These are phyloP conservation scores for Melipona bicolor DNA, from an alignment of 2,888 invertebrate species.

Conservation along the genomic window DNA sequence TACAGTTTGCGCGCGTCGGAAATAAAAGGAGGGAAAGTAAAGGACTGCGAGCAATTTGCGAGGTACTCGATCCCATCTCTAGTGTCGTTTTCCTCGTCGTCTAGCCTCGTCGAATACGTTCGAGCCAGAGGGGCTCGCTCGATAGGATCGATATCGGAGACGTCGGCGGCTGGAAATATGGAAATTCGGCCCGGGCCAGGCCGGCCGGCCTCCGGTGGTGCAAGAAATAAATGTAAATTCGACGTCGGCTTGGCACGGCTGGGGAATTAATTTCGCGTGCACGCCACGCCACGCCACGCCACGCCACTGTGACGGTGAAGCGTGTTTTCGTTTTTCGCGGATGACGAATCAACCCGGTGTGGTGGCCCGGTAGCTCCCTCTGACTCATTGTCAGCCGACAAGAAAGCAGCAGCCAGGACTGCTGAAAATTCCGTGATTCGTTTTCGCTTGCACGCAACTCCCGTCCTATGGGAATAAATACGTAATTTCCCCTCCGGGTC, in stretches of 20 bases:
- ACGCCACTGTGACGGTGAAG: not conserved
- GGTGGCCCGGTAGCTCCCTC: not conserved
- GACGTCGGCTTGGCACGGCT: slow-evolving; percentile 3
- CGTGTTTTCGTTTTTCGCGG: slow-evolving; percentile 1
- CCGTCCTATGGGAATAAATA: slow-evolving; percentile 15
- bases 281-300: not conserved
- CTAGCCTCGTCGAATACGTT: slow-evolving; percentile 52
- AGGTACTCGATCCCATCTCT: no score
- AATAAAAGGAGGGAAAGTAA: no score
- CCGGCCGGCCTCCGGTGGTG: slow-evolving; percentile 9
- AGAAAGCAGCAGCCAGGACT: slow-evolving; percentile 5
- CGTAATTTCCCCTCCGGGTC: not conserved
- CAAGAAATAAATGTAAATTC: slow-evolving; percentile 62
- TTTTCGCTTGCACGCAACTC: slow-evolving; percentile 1
- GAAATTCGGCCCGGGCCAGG: slow-evolving; percentile 45
- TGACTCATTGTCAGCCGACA: slow-evolving; percentile 19
- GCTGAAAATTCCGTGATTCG: slow-evolving; percentile 13
- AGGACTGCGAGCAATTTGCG: no score
- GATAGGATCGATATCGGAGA: slow-evolving; percentile 57
- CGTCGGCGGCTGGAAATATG: slow-evolving; percentile 49
- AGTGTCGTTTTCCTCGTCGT: slow-evolving; percentile 11
- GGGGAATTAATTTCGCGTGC: slow-evolving; percentile 44
- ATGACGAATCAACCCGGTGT: slow-evolving; percentile 27
- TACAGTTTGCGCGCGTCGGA: no score
- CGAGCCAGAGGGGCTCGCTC: not conserved